Base-by-base conservation (phyloP, 2,113 vertebrate genomes). In the Meleagris gallopavo region DNA sequence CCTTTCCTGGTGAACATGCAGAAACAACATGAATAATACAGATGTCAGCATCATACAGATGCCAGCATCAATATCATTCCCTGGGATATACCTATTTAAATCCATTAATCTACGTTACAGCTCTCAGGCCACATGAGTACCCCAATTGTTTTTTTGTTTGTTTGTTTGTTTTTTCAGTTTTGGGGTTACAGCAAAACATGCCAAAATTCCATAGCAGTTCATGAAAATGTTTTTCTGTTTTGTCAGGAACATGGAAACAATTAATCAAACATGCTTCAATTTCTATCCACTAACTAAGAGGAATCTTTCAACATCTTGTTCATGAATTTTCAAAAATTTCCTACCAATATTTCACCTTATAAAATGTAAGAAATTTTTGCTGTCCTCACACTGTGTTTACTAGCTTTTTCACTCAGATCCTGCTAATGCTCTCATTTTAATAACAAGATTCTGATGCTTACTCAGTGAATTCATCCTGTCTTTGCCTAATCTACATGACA, bases 381-480 rank as follows among this genome's bases (percentile, higher is more conserved):
- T 91, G 17, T 87, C 79, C 38, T 94, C 90, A 84, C 10, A 95
- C 91, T 92, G 93, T 96, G 58, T 93, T 96, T 97, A 83, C 0
- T 0, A 92, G 19, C 86, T 95, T 95, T 94, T 95, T 61, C 89
- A 34, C 43, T 94, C 91, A 92, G 41, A 66, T 90, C 81, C 89
- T 94, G 62, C 29, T 96, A 94, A 96, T 96, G 36, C 16, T 96
- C 34, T 67, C 50, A 67, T 94, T 93, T 83, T 83, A 85, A 86
- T 34, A 90, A 66, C 40, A 90, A 64, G 29, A 90, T 89, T 94
- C 74, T 77, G 10, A 86, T 82, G n/a, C 34, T 45, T 88, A 5
- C 38, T 94, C 24, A 80, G 32, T 90, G 60, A 95, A 83, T 91
- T 94, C 75, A 71, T 16, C 36, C 70, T 95, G 83, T 22, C 52